A percentile compares a stretch with the other conserved stretches of the same genome.
Evolutionary conservation across 2,113 vertebrate species (phyloP).

Genomic region (Misgurnus anguillicaudatus): DNA sequence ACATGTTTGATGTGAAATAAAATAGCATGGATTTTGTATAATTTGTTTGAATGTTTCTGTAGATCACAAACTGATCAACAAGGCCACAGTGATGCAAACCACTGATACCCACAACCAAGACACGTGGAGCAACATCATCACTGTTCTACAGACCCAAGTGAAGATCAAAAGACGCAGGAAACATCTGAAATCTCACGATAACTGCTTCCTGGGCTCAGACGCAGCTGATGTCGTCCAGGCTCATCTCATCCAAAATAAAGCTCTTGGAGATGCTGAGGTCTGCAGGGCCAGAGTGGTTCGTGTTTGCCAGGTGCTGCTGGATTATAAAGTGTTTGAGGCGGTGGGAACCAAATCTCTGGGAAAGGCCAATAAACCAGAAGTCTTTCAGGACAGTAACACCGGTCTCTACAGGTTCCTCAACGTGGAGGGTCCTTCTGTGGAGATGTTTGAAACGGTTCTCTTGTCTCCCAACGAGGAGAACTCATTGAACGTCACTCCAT

Average conservation of each 20-base stretch:
- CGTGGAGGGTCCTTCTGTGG: slow-evolving; percentile 57
- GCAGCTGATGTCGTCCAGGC: slow-evolving; percentile 86
- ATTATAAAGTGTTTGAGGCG: slow-evolving; percentile 86
- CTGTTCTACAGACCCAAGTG: slow-evolving; percentile 46
- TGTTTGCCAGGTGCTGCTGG: slow-evolving; percentile 90
- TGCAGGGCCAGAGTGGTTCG: slow-evolving; percentile 82
- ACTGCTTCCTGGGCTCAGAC: slow-evolving; percentile 91
- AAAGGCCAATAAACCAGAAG: slow-evolving; percentile 78
- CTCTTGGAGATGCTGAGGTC: slow-evolving; percentile 78
- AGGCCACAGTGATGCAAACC: not conserved
- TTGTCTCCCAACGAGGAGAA: slow-evolving; percentile 68
- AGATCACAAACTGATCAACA: slow-evolving; percentile 28
- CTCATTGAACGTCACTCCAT: slow-evolving; percentile 46
- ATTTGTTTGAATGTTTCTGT: not conserved
- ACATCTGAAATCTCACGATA: slow-evolving; percentile 81
- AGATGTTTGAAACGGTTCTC: slow-evolving; percentile 68
- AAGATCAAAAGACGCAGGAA: slow-evolving; percentile 74
- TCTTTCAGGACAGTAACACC: slow-evolving; percentile 87
- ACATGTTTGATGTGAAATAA: not conserved
- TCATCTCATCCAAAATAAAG: slow-evolving; percentile 78
- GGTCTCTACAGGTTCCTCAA: slow-evolving; percentile 88
- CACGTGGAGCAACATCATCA: slow-evolving; percentile 42
- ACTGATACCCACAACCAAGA: not conserved
- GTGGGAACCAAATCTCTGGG: slow-evolving; percentile 83
- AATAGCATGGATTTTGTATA: not conserved